Evolutionary conservation across 2,888 invertebrate genomes (phyloP), one percentile per base, ranked within the genome.

Genomic region (Ceratothoa steindachneri): DNA sequence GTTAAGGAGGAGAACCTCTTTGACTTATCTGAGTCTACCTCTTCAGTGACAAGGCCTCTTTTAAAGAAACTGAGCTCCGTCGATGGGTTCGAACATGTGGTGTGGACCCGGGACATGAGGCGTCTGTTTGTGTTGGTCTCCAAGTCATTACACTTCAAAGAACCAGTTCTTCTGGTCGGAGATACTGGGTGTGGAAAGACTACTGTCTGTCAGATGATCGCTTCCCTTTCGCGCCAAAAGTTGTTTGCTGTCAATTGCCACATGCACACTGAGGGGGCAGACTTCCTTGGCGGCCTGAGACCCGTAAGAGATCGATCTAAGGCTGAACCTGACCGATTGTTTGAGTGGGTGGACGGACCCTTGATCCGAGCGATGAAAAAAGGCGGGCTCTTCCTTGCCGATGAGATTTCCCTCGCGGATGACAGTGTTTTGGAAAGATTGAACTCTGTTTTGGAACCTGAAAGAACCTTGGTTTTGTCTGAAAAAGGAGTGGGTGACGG

Each of bases 181-280:
- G 97, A 97, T 83, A 99, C 99, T 0, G 99, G 97, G 0, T 95
- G 97, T 83, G 98, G 98, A 0, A 98, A 98, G 87, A 98, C 98
- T 0, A 97, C 97, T 0, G 89, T 97, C 2, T 97, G 96, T 82
- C 95, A 98, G 86, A 86, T 97, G 22, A 87, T 94, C 69, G 91
- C 96, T 3, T 87, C 89, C 30, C 86, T 92, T 70, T 88, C 87
- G 77, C 84, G 86, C 0, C 89, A 89, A 71, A 85, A 89, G 71
- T 86, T 98, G 52, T 87, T 90, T 71, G 90, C 93, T 52, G 89
- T 98, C 0, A 99, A 98, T 85, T 99, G 99, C 85, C 99, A 99
- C 83, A 94, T 98, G 91, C 95, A 99, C 83, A 96, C 97, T 0
- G 99, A 99, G 85, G 95, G 97, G 81, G 91, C 97, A 0, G 99